Evolutionary conservation across 2,113 vertebrate species (phyloP), one percentile per base, ranked within the genome.

Genomic region (Heterotilapia buettikoferi): DNA sequence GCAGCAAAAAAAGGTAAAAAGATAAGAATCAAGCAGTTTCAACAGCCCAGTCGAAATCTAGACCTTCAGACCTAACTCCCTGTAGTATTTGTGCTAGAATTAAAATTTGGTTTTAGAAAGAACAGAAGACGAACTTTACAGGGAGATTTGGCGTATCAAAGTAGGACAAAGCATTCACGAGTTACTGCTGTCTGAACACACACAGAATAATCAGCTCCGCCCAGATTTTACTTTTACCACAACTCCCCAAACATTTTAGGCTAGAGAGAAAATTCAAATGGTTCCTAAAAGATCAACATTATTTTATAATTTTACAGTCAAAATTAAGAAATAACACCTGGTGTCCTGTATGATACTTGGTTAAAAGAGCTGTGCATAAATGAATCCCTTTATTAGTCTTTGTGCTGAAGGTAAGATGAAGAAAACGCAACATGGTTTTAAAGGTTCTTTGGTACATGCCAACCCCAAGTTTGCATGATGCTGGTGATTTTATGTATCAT

Each of bases 81-180:
- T 38, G 33, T 66, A 13, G 61, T 13, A 38, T 66, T 38, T 38
- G 19, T 13, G 19, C 33, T 66, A 66, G 61, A 66, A 38, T 66
- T 38, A 3, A 66, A 66, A 66, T 66, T 66, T 38, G 33, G 33
- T 38, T 66, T 66, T 38, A 2, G 19, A 66, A 66, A 66, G 10
- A 66, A 66, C 0, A 38, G 0, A 66, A 13, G 61, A 38, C 2
- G 0, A 38, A 12, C 33, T 38, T 66, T 38, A 38, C 61, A 13
- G 61, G 33, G 19, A 66, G 1, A 5, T 66, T 66, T 66, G 19
- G 33, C 38, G 33, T 66, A 38, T 66, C 61, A 66, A 38, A 38
- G 61, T 66, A 66, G 33, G 10, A 66, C 19, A 38, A 66, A 66
- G 3, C 3, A 21, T 66, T 38, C 3, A 0, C 1, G 4, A 38